A percentile compares a stretch with the other conserved stretches of the same genome.
phyloP scores from a whole-genome alignment of 2,888 invertebrate genomes.

The Conomelus anceps region DNA sequence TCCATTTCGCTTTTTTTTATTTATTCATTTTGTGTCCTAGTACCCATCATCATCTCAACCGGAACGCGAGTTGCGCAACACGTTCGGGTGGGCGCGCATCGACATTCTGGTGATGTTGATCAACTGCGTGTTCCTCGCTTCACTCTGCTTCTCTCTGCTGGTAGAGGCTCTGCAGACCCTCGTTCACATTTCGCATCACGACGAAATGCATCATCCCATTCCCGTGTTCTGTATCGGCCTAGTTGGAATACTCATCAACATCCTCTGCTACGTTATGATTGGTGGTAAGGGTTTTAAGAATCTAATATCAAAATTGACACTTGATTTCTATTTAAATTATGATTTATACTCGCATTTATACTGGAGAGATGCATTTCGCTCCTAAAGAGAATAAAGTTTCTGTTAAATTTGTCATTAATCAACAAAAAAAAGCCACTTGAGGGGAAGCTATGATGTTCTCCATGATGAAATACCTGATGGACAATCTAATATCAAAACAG shows the following conservation, averaged over 20 bases:
- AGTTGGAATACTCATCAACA: slow-evolving; percentile 64
- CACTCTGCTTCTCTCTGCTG: slow-evolving; percentile 71
- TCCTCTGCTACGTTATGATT: slow-evolving; percentile 69
- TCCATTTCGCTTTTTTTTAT: slow-evolving; percentile 9
- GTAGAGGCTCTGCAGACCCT: slow-evolving; percentile 77
- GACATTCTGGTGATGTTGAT: slow-evolving; percentile 79
- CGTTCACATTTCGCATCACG: slow-evolving; percentile 64
- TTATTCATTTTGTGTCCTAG: not conserved
- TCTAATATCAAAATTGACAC: too few relatives aligned
- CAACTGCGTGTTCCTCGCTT: slow-evolving; percentile 73
- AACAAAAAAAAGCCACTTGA: too few relatives aligned
- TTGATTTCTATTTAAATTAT: too few relatives aligned
- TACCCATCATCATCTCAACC: slow-evolving; percentile 20
- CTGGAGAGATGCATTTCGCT: too few relatives aligned
- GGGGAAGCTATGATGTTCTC: too few relatives aligned
- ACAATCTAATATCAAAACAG: too few relatives aligned
- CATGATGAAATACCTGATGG: too few relatives aligned
- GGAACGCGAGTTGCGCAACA: slow-evolving; percentile 63
- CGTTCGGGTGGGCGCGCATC: slow-evolving; percentile 87
- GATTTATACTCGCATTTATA: too few relatives aligned
- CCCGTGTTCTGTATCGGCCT: slow-evolving; percentile 66
- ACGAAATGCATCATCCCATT: slow-evolving; percentile 66
- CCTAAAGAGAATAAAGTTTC: too few relatives aligned
- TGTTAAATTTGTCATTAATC: too few relatives aligned
- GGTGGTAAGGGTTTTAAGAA: too few relatives aligned